A percentile compares a stretch with the other conserved stretches of the same genome.
Evolutionary conservation across 2,797 vertebrate species (phyloP).

Genomic region (Iguana delicatissima): DNA sequence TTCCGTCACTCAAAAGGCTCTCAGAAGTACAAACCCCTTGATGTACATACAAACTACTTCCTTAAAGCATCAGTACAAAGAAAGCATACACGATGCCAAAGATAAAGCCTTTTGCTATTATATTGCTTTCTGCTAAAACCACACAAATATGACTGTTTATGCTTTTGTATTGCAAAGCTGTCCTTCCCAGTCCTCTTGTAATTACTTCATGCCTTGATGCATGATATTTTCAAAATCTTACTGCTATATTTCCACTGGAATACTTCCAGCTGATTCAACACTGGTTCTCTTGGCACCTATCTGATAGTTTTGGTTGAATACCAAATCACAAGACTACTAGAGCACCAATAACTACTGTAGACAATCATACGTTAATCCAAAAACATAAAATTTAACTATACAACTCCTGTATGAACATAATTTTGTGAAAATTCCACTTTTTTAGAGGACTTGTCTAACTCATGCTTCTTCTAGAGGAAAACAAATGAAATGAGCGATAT

Average conservation of each 20-base stretch:
- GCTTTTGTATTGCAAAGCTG: not conserved
- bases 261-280: constrained; percentile 50
- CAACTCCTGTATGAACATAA: constrained; percentile 59
- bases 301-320: constrained; percentile 34
- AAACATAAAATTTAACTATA: not conserved
- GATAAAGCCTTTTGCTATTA: not conserved
- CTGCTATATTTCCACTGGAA: constrained; percentile 47
- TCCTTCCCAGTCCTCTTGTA: constrained; percentile 25
- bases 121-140: constrained; percentile 31
- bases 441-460: constrained; percentile 56
- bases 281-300: constrained; percentile 39
- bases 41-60: not conserved
- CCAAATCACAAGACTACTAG: constrained; percentile 39
- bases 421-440: constrained; percentile 41
- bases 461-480: constrained; percentile 33
- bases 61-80: not conserved
- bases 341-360: constrained; percentile 54
- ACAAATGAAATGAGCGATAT: constrained; percentile 19
- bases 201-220: constrained; percentile 35
- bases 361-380: constrained; percentile 26
- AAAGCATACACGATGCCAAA: not conserved
- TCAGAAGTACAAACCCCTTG: not conserved
- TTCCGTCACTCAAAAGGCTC: not conserved
- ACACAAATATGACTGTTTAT: constrained; percentile 32
- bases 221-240: constrained; percentile 48